Conservation (phyloP, 2,113 vertebrate genomes). For the Mus spicilegus region DNA sequence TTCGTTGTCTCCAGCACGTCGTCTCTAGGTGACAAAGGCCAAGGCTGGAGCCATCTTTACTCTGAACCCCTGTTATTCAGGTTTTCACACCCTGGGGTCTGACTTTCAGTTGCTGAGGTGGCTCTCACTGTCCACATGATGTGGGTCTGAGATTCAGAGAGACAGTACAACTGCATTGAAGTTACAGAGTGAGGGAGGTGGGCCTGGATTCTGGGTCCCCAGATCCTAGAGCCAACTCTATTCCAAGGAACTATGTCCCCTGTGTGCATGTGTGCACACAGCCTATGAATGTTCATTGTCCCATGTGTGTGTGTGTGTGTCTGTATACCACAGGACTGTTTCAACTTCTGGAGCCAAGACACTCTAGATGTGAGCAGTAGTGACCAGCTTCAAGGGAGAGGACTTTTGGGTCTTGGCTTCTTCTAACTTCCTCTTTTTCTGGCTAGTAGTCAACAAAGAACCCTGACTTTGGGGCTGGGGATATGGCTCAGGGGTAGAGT, state of each 20-base stretch:
- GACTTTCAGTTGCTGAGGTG: neutral
- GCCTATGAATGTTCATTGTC: no score
- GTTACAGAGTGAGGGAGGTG: neutral
- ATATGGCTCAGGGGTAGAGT: neutral
- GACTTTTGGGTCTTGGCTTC: neutral
- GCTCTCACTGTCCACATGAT: neutral
- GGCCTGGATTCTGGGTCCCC: neutral
- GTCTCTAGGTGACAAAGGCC: neutral
- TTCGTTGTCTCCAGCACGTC: neutral
- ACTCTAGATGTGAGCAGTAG: neutral
- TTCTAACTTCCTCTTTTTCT: neutral
- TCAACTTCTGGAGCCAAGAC: neutral
- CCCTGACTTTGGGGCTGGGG: neutral
- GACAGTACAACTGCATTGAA: neutral
- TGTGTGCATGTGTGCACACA: neutral
- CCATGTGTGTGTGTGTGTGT: neutral
- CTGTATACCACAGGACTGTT: rapidly evolving
- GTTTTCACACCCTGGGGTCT: neutral
- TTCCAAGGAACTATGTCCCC: no score
- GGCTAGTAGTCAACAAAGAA: neutral
- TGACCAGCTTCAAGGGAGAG: neutral
- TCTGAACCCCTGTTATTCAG: no score
- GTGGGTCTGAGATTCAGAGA: neutral
- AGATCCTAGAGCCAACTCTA: no score
- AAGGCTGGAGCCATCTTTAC: neutral